These are phyloP conservation scores for Lymantria dispar DNA, from an alignment of 2,888 invertebrate genomes.

Conservation along the genomic window DNA sequence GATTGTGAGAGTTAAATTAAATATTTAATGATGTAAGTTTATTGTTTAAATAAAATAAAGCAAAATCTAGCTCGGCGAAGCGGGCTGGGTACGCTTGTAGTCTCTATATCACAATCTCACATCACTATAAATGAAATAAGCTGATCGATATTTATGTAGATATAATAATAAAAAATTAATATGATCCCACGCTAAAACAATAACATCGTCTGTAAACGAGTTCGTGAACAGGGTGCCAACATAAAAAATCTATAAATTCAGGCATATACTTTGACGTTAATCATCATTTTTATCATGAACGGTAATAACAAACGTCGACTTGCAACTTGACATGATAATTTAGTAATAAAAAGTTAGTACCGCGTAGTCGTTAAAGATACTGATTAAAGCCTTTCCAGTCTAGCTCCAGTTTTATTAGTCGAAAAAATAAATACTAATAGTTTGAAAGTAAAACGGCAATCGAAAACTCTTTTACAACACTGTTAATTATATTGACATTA, in stretches of 20 bases:
- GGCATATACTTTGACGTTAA: not conserved
- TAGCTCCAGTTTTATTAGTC: slow-evolving; percentile 6
- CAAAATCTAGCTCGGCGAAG: too few relatives aligned
- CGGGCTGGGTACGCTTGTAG: too few relatives aligned
- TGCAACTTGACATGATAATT: slow-evolving; percentile 2
- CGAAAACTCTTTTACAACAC: slow-evolving; percentile 33
- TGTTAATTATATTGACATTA: slow-evolving; percentile 46
- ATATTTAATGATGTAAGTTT: too few relatives aligned
- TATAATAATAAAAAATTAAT: not conserved
- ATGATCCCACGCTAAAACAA: not conserved
- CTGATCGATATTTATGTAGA: not conserved
- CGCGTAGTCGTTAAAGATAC: slow-evolving; percentile 2
- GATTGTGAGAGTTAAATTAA: too few relatives aligned
- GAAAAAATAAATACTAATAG: slow-evolving; percentile 20
- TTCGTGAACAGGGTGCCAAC: not conserved
- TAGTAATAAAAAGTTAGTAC: slow-evolving; percentile 6
- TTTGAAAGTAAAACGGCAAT: slow-evolving; percentile 1
- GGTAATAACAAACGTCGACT: not conserved
- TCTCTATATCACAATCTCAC: too few relatives aligned
- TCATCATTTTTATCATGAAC: not conserved
- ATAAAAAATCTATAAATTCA: not conserved
- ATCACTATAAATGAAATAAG: not conserved
- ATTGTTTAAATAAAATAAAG: too few relatives aligned
- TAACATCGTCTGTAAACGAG: not conserved
- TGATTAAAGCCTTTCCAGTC: slow-evolving; percentile 8